phyloP scores from a whole-genome alignment of 2,113 vertebrate genomes.

The Fukomys damarensis region DNA sequence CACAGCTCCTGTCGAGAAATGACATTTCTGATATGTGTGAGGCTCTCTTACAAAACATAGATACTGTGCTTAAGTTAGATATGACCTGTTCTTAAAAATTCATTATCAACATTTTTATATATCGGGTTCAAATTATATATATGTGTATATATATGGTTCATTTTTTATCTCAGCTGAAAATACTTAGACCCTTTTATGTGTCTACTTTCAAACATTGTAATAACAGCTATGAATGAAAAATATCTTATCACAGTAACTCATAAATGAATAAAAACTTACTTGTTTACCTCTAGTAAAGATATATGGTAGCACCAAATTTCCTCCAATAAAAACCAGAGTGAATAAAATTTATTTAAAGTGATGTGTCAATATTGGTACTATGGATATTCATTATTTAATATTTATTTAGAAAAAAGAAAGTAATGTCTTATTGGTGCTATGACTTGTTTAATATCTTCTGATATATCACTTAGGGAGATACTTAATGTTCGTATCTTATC shows the following conservation, averaged over 20 bases:
- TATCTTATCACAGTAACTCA: neutral
- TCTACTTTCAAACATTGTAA: neutral
- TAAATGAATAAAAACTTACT: neutral
- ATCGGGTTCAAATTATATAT: neutral
- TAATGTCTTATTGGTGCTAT: neutral
- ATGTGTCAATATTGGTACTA: neutral
- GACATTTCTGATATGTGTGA: neutral
- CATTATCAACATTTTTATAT: neutral
- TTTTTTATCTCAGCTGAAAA: conserved; percentile 45
- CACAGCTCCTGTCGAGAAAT: neutral
- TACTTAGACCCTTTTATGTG: neutral
- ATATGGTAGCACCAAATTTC: neutral
- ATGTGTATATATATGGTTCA: neutral
- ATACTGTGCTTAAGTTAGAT: neutral
- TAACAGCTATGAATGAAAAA: neutral
- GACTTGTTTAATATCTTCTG: conserved; percentile 35
- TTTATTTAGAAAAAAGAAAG: conserved; percentile 49
- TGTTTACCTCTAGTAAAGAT: neutral
- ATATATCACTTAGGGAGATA: neutral
- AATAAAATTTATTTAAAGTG: conserved; percentile 29
- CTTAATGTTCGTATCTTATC: neutral
- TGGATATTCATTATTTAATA: neutral
- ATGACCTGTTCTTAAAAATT: neutral
- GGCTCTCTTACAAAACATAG: conserved; percentile 47
- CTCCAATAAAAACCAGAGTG: neutral